Conservation (phyloP, 2,888 invertebrate species). For the Tholera decimalis region DNA sequence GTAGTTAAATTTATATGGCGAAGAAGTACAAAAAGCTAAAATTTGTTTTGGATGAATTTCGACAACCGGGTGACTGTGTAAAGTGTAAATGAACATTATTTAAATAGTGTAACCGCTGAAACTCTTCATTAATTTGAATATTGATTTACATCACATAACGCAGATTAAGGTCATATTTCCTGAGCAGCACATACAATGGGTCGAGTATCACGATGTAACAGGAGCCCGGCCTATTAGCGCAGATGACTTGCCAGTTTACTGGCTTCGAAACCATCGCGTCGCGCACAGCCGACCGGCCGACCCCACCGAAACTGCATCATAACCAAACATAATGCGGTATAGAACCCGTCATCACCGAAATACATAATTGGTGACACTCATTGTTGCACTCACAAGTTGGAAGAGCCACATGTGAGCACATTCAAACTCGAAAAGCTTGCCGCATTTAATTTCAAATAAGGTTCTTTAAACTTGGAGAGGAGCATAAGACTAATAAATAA, state of each 20-base stretch:
- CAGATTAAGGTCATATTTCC: slow-evolving; percentile 67
- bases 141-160: slow-evolving; percentile 54
- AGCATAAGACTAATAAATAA: slow-evolving; percentile 72
- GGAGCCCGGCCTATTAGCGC: slow-evolving; percentile 79
- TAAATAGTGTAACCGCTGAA: too few species aligned
- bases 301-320: slow-evolving; percentile 73
- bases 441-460: slow-evolving; percentile 60
- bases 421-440: slow-evolving; percentile 25
- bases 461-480: slow-evolving; percentile 45
- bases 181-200: slow-evolving; percentile 68
- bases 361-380: slow-evolving; percentile 47
- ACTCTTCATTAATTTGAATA: slow-evolving; percentile 25
- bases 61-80: too few species aligned
- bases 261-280: slow-evolving; percentile 66
- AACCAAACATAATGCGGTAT: slow-evolving; percentile 59
- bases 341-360: slow-evolving; percentile 48
- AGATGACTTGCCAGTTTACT: slow-evolving; percentile 84
- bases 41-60: too few species aligned
- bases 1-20: too few species aligned
- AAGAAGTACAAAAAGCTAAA: too few species aligned
- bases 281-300: slow-evolving; percentile 52
- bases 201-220: slow-evolving; percentile 74
- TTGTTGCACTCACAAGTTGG: slow-evolving; percentile 33
- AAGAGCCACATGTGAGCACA: slow-evolving; percentile 26
- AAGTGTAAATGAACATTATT: too few species aligned